A percentile compares a stretch with the other conserved stretches of the same genome.
These are phyloP conservation scores for Aleiodes sp. DNA, from an alignment of 1,140 invertebrate species.

Conservation along the genomic window DNA sequence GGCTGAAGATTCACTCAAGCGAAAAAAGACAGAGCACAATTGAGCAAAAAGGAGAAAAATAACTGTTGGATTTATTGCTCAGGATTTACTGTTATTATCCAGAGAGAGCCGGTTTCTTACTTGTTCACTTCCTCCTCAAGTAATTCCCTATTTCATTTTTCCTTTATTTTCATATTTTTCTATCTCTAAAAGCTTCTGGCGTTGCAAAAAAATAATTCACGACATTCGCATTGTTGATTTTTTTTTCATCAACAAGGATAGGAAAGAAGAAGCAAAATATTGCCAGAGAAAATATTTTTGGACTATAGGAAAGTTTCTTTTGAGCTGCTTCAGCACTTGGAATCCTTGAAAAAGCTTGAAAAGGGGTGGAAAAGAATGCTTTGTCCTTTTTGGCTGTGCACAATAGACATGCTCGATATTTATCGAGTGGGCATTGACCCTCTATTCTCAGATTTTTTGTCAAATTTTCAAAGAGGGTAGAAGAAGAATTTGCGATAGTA, in stretches of 20 bases:
- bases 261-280: not conserved
- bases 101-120: conserved; percentile 42
- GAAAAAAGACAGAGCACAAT: conserved; percentile 37
- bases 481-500: conserved; percentile 38
- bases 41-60: conserved; percentile 29
- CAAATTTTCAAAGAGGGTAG: conserved; percentile 12
- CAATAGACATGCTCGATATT: not conserved
- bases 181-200: not conserved
- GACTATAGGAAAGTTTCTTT: not conserved
- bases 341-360: not conserved
- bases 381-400: not conserved
- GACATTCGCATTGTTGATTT: not conserved
- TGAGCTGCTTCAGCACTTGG: not conserved
- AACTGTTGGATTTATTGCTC: conserved; percentile 58
- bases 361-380: not conserved
- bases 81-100: conserved; percentile 66
- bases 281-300: not conserved
- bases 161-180: not conserved
- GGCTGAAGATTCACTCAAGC: not conserved
- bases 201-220: not conserved
- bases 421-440: conserved; percentile 25
- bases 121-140: conserved; percentile 40
- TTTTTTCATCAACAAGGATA: not conserved
- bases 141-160: conserved; percentile 35
- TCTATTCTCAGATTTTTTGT: not conserved